Evolutionary conservation across 2,888 invertebrate genomes (phyloP), one percentile per base, ranked within the genome.

Genomic region (Hydrotaea cyrtoneurina): DNA sequence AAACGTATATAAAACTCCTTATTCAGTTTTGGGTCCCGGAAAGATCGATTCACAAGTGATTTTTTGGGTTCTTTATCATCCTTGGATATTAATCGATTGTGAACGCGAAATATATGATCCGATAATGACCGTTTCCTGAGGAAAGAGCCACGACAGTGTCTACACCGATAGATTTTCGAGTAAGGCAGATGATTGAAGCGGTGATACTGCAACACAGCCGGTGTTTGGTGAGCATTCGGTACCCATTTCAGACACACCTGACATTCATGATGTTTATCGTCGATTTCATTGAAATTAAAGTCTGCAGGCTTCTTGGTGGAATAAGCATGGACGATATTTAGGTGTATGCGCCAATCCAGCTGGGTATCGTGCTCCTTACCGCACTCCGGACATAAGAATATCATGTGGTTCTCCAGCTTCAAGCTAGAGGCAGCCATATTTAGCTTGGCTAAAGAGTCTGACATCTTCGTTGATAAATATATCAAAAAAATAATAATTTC

Each of bases 381-480:
- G 23, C 90, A 91, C 75, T 91, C 90, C 0, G 91, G 91, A 19
- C 90, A 91, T 39, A 91, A 88, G 39, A 90, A 91, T 0, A 87
- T 86, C 88, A 91, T 89, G 50, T 91, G 91, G n/a, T 88, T 86
- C 72, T 91, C 91, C 36, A 91, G 73, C 0, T 55, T 55, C 10
- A 55, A 21, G 21, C 39, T 10, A 11, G 8, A 8, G 7, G 39
- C 1, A 39, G 39, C 7, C 39, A 39, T 1, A 39, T 13, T 39
- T 10, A 39, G 39, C 13, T 39, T 39, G 2, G 39, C 10, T 39
- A 13, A 39, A 8, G 39, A 2, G 7, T 31, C 31, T 4, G 31
- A 31, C 31, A 31, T 31, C n/a, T n/a, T n/a, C n/a, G n/a, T n/a
- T n/a, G n/a, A n/a, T n/a, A n/a, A n/a, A n/a, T n/a, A n/a, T n/a